Conservation (phyloP, 2,113 vertebrate species). For the Acanthisitta chloris region DNA sequence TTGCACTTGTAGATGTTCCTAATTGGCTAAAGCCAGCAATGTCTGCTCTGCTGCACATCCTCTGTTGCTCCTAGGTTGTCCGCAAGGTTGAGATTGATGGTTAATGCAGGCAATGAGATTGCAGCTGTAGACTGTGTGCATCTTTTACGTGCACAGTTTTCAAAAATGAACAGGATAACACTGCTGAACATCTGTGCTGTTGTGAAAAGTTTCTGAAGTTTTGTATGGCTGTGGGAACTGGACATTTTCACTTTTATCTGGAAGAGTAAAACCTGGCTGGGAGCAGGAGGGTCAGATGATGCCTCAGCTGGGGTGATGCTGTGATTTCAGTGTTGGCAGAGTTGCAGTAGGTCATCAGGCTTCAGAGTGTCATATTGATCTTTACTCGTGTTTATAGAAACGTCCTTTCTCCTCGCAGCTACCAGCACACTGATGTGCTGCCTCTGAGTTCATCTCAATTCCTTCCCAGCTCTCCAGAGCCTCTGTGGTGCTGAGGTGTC, state of each 20-base stretch:
- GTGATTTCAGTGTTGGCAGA: rapidly evolving
- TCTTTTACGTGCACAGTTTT: too few relatives aligned
- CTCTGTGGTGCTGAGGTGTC: not conserved
- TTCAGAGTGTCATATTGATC: rapidly evolving
- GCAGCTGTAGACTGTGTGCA: not conserved
- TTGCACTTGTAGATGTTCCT: not conserved
- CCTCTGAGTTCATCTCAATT: not conserved
- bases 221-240: not conserved
- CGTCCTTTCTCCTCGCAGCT: not conserved
- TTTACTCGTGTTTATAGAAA: rapidly evolving
- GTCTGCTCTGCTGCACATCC: not conserved
- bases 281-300: not conserved
- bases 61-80: not conserved
- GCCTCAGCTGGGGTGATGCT: not conserved
- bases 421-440: rapidly evolving
- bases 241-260: rapidly evolving
- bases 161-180: rapidly evolving
- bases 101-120: not conserved
- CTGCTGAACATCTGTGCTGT: not conserved
- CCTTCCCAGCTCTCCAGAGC: too few relatives aligned
- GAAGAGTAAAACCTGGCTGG: not conserved
- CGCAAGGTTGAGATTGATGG: rapidly evolving
- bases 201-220: not conserved
- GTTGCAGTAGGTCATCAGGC: not conserved
- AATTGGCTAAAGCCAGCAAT: rapidly evolving